Evolutionary conservation across 1,140 invertebrate species (phyloP).

Genomic region (Sarcophaga peregrina): DNA sequence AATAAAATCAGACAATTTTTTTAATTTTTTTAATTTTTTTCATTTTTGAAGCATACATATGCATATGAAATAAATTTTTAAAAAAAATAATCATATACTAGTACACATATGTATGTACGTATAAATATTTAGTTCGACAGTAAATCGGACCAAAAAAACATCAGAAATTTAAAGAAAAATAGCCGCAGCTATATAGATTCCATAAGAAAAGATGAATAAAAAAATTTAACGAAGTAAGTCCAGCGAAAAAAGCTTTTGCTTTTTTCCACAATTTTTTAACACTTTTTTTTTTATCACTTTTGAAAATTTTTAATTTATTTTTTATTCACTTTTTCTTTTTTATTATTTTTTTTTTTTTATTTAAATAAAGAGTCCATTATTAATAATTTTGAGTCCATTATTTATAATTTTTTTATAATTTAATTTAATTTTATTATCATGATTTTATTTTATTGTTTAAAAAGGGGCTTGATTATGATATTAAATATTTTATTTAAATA

Average conservation of each 20-base stretch:
- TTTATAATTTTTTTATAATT: neutral
- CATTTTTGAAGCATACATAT: no score
- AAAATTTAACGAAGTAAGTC: neutral
- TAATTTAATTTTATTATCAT: neutral
- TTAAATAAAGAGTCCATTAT: neutral
- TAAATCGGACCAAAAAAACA: neutral
- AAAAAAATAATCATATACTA: conserved; percentile 16
- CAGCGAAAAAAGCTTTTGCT: neutral
- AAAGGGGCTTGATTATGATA: neutral
- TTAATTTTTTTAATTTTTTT: no score
- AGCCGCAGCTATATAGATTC: neutral
- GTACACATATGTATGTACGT: neutral
- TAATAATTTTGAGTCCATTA: neutral
- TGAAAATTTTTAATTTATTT: neutral
- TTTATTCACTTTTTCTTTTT: neutral
- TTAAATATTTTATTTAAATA: no score
- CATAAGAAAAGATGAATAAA: no score
- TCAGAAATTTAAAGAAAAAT: neutral
- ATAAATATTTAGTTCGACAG: neutral
- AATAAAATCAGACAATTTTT: conserved; percentile 36
- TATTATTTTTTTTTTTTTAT: neutral
- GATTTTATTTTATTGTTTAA: neutral
- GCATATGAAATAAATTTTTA: neutral
- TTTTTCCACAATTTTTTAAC: neutral
- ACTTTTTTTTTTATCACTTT: neutral